A percentile compares a stretch with the other conserved stretches of the same genome.
phyloP scores from a whole-genome alignment of 2,797 vertebrate species.

The Paramormyrops hopkinsi region DNA sequence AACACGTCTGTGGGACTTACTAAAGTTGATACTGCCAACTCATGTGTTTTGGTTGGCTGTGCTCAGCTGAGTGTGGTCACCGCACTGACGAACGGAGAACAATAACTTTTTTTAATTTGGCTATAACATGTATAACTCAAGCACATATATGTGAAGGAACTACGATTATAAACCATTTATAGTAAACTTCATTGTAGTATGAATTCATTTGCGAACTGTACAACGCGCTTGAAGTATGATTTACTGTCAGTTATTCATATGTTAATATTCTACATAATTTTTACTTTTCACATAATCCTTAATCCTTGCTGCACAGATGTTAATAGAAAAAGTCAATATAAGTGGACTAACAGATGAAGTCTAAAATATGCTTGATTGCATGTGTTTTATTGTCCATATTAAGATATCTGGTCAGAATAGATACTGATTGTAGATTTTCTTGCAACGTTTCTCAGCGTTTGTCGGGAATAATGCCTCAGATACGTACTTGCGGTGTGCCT shows the following conservation, averaged over 20 bases:
- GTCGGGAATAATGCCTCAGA: not conserved
- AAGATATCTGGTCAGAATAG: not conserved
- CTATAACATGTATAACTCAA: not conserved
- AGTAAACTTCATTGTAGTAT: not conserved
- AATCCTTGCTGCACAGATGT: not conserved
- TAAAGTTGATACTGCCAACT: not conserved
- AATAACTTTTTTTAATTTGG: not conserved
- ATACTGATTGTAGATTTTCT: not conserved
- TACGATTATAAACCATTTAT: not conserved
- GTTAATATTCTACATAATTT: not conserved
- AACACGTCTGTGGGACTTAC: not conserved
- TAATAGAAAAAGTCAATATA: not conserved
- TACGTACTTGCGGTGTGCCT: not conserved
- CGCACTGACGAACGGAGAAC: not conserved
- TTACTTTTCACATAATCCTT: not conserved
- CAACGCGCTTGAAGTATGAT: not conserved
- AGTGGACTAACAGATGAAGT: not conserved
- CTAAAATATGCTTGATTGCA: not conserved
- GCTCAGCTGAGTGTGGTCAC: not conserved
- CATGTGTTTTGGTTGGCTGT: not conserved
- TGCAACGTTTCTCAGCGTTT: not conserved
- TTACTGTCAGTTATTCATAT: not conserved
- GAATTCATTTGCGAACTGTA: not conserved
- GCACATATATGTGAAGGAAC: not conserved
- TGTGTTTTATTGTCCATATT: not conserved